Percentiles rank a stretch among this genome's conserved stretches.
phyloP scores from a whole-genome alignment of 2,797 vertebrate species.

The Salmo trutta region DNA sequence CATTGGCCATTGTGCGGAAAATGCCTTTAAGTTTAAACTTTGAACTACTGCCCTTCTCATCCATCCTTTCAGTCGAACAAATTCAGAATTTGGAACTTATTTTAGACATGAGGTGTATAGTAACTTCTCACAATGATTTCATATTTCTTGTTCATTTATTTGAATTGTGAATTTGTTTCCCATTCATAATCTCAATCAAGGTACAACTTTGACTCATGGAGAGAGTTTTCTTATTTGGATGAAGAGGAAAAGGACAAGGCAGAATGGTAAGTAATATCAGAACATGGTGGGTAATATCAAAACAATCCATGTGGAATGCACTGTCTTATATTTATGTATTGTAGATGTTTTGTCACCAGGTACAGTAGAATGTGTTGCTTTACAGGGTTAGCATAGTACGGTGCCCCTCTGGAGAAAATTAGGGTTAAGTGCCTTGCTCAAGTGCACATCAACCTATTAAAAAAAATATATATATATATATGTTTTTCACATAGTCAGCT shows the following conservation, averaged over 20 bases:
- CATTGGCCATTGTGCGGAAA: too few species aligned
- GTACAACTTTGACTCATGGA: constrained; percentile 99
- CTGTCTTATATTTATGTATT: background rate
- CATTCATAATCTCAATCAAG: constrained; percentile 59
- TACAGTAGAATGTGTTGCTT: too few species aligned
- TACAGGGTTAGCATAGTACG: too few species aligned
- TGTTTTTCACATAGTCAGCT: too few species aligned
- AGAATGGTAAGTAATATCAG: constrained; percentile 84
- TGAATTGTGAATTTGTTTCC: background rate
- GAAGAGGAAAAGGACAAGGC: constrained; percentile 99
- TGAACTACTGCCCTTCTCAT: background rate
- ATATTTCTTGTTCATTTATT: background rate
- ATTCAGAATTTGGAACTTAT: background rate
- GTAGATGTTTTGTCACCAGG: too few species aligned
- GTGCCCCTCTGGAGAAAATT: too few species aligned
- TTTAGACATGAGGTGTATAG: background rate
- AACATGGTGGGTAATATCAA: too few species aligned
- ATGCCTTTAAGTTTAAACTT: background rate
- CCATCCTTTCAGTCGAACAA: background rate
- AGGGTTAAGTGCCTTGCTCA: too few species aligned
- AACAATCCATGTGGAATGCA: background rate
- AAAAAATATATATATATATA: too few species aligned
- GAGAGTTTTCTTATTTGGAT: constrained; percentile 98
- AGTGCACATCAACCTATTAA: too few species aligned
- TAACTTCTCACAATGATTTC: background rate